These are phyloP conservation scores for Serranus cabrilla DNA, from an alignment of 2,797 vertebrate species.

Conservation along the genomic window DNA sequence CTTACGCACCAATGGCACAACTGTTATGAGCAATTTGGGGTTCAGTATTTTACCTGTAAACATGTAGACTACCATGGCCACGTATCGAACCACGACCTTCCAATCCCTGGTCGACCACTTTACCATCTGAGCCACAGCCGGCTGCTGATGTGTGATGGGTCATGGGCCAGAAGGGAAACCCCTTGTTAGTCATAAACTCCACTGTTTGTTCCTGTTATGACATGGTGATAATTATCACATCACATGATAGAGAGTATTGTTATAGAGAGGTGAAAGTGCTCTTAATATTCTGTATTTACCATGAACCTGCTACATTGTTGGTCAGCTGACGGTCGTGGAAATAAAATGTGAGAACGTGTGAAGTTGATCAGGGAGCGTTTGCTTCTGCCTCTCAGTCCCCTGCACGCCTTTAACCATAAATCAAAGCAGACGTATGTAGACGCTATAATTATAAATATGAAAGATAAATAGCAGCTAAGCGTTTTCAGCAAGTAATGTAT, in stretches of 20 bases:
- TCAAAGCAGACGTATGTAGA: not conserved
- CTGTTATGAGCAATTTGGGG: too few species aligned
- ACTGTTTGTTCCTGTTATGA: conserved; percentile 15
- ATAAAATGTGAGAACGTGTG: not conserved
- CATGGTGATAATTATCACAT: not conserved
- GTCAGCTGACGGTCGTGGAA: not conserved
- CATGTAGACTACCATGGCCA: too few species aligned
- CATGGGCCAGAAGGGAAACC: not conserved
- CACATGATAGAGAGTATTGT: conserved; percentile 6
- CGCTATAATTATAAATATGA: too few species aligned
- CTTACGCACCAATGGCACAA: too few species aligned
- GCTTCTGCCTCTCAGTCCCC: not conserved
- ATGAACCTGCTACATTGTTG: not conserved
- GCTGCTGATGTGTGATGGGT: too few species aligned
- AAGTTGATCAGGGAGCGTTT: not conserved
- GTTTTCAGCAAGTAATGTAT: too few species aligned
- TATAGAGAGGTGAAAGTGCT: conserved; percentile 3
- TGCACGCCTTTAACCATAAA: not conserved
- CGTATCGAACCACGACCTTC: too few species aligned
- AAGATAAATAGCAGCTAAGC: too few species aligned
- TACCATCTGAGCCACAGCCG: too few species aligned
- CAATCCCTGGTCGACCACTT: too few species aligned
- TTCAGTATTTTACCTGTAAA: too few species aligned
- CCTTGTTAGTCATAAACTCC: conserved; percentile 14
- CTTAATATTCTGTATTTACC: not conserved